Conservation (phyloP, 2,797 vertebrate species). For the Lacerta agilis region DNA sequence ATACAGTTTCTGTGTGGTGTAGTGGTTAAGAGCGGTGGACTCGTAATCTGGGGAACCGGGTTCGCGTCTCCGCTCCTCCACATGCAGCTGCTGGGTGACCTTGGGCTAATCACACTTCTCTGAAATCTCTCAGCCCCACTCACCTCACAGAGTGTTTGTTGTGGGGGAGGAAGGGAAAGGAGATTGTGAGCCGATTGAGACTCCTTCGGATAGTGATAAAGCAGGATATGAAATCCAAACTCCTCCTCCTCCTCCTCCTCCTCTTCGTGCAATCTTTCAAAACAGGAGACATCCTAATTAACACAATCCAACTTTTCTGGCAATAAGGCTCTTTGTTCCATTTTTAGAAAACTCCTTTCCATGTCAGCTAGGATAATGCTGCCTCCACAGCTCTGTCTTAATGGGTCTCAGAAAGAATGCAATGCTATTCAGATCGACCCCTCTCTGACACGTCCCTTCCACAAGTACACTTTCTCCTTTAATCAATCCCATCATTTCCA, state of each 20-base stretch:
- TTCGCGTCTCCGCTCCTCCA: too few relatives aligned
- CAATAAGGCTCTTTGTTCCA: constrained; percentile 26
- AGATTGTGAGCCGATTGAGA: too few relatives aligned
- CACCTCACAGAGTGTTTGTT: too few relatives aligned
- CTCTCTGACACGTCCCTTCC: constrained; percentile 26
- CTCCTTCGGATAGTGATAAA: too few relatives aligned
- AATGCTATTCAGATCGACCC: constrained; percentile 34
- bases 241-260: too few relatives aligned
- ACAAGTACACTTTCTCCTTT: constrained; percentile 25
- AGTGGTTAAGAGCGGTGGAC: too few relatives aligned
- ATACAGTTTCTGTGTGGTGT: background rate
- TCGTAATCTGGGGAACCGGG: too few relatives aligned
- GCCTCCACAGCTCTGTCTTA: constrained; percentile 43
- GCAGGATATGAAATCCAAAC: too few relatives aligned
- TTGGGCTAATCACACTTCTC: too few relatives aligned
- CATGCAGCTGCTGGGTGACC: too few relatives aligned
- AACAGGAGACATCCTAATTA: constrained; percentile 57
- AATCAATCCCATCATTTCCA: constrained; percentile 25
- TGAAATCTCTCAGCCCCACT: too few relatives aligned
- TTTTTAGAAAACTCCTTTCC: constrained; percentile 35
- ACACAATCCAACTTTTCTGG: constrained; percentile 49
- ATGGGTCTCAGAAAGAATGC: constrained; percentile 48
- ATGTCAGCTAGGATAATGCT: constrained; percentile 37
- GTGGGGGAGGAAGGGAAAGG: too few relatives aligned
- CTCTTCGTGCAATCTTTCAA: constrained; percentile 9